Base-by-base conservation (phyloP, 1,140 invertebrate genomes). In the Amyelois transitella region DNA sequence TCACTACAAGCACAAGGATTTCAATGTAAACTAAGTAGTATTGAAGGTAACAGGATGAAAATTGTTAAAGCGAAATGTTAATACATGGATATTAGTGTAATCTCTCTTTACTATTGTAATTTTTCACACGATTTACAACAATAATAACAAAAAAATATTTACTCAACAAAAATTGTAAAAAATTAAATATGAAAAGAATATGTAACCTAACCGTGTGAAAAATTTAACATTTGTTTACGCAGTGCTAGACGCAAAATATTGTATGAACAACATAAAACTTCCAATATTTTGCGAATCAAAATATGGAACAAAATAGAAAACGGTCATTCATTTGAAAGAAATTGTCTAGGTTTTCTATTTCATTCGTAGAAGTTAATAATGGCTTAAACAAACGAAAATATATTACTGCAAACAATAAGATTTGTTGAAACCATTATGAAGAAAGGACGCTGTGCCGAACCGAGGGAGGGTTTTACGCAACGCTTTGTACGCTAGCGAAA, bases 1-100 rank as follows among this genome's bases (percentile, higher is more conserved):
- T 71, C 70, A 74, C 79, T 84, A 86, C 79, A 87, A 84, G 81
- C 74, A 70, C 66, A 77, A 75, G 55, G 63, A 67, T 38, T 38
- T 69, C 70, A 69, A 74, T 57, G 58, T 74, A 62, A 59, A 64
- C 66, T 64, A 68, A 53, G 56, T 60, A 53, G 64, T 25, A 64
- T 56, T 71, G 74, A 77, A 84, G 79, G 22, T 55, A 84, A 77
- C 84, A 84, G 82, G 82, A 81, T 69, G 32, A 20, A 55, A 50
- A 66, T 53, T 54, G 45, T 47, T 62, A 59, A 54, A 63, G 55
- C 54, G 49, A 19, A 53, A 12, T 56, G 25, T 58, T 63, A 66
- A 54, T 66, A 48, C 48, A 45, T 64, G 64, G 64, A 43, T 48
- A 72, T 80, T 82, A 84, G 73, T 69, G 58, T 77, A 81, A 73